Conservation (phyloP, 2,888 invertebrate species). For the Ernsta delagoae region DNA sequence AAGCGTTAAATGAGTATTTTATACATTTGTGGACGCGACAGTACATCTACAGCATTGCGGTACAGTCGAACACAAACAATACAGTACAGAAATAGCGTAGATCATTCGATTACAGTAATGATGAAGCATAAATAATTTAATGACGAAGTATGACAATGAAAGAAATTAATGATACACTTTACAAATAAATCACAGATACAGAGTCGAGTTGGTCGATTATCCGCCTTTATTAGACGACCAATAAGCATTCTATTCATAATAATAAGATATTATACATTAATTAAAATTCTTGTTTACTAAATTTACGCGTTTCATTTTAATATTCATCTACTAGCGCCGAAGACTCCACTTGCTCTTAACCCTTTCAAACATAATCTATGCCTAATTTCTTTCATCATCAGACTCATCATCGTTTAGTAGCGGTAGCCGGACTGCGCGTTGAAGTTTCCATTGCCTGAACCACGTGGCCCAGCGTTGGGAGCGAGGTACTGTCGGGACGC, state of each 20-base stretch:
- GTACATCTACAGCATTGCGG: conserved; percentile 9
- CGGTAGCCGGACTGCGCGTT: conserved; percentile 76
- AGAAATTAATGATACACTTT: conserved; percentile 26
- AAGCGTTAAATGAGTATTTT: conserved; percentile 42
- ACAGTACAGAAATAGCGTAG: conserved; percentile 19
- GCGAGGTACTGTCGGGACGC: conserved; percentile 76
- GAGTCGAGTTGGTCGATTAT: conserved; percentile 4
- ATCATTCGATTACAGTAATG: conserved; percentile 13
- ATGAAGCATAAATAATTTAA: conserved; percentile 32
- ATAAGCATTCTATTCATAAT: neutral
- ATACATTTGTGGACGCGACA: conserved; percentile 38
- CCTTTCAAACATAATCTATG: conserved; percentile 1
- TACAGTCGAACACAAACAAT: conserved; percentile 19
- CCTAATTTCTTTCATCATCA: conserved; percentile 38
- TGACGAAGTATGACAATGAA: conserved; percentile 22
- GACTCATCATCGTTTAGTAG: conserved; percentile 56
- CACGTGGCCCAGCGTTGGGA: conserved; percentile 68
- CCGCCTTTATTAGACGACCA: neutral
- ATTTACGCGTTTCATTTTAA: neutral
- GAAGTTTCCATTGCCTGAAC: conserved; percentile 75
- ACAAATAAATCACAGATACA: conserved; percentile 25
- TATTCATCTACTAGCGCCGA: too few species aligned
- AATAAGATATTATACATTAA: neutral
- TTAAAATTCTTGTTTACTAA: neutral
- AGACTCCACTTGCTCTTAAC: neutral